Evolutionary conservation across 1,140 invertebrate species (phyloP).

Genomic region (Spodoptera frugiperda): DNA sequence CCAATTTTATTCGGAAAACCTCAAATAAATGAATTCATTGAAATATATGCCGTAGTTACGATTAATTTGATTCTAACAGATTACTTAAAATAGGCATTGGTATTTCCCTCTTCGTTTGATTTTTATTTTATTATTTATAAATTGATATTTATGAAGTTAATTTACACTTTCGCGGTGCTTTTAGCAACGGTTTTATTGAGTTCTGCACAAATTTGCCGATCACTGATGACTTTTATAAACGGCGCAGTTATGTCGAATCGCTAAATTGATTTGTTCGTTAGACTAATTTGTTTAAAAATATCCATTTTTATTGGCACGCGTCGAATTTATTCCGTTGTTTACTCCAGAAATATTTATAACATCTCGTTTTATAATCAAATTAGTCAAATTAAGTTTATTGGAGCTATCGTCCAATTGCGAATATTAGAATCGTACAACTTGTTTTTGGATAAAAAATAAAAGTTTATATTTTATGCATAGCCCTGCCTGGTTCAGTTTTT

Average conservation of each 20-base stretch:
- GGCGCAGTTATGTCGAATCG: slow-evolving; percentile 1
- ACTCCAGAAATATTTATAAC: too few relatives aligned
- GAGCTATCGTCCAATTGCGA: too few relatives aligned
- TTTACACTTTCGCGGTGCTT: background rate
- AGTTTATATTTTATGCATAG: background rate
- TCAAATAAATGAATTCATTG: background rate
- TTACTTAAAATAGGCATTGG: slow-evolving; percentile 29
- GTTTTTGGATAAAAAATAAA: too few relatives aligned
- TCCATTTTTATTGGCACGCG: slow-evolving; percentile 11
- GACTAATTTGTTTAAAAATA: slow-evolving; percentile 10
- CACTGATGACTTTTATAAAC: background rate
- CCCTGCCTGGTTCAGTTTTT: too few relatives aligned
- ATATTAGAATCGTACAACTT: too few relatives aligned
- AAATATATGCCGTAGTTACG: slow-evolving; percentile 2
- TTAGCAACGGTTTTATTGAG: slow-evolving; percentile 9
- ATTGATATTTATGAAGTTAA: slow-evolving; percentile 18
- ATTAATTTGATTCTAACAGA: slow-evolving; percentile 13
- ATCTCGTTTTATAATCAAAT: background rate
- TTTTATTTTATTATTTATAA: slow-evolving; percentile 18
- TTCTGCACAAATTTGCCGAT: background rate
- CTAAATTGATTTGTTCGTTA: slow-evolving; percentile 35
- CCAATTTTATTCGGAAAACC: background rate
- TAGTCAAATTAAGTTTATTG: background rate
- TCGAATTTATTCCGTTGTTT: background rate
- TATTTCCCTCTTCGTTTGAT: slow-evolving; percentile 15